phyloP scores from a whole-genome alignment of 1,140 invertebrate species.

The Trichonephila clavata region DNA sequence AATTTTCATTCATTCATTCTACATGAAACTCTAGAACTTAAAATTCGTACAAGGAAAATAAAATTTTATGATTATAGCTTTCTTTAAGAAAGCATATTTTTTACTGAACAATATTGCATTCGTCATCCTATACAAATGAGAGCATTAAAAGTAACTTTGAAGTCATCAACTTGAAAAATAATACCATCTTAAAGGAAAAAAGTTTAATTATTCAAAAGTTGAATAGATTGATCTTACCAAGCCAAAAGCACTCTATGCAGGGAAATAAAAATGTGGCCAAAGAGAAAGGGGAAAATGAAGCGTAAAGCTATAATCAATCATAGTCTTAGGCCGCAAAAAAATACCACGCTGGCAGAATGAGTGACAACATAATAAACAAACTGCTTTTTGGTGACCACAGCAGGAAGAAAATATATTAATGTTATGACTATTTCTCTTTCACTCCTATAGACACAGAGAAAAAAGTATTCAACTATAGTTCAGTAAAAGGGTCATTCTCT shows the following conservation, averaged over 20 bases:
- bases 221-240: conserved; percentile 12
- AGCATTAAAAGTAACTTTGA: conserved; percentile 26
- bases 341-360: conserved; percentile 62
- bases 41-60: not conserved
- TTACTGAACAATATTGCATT: not conserved
- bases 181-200: not conserved
- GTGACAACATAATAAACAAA: conserved; percentile 75
- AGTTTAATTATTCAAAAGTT: conserved; percentile 46
- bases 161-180: not conserved
- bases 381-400: conserved; percentile 57
- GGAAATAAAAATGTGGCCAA: not conserved
- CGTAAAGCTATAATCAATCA: conserved; percentile 70
- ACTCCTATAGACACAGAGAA: not conserved
- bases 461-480: conserved; percentile 1
- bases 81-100: not conserved
- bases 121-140: not conserved
- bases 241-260: not conserved
- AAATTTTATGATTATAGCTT: not conserved
- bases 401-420: conserved; percentile 58
- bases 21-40: too few species aligned
- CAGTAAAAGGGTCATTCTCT: not conserved
- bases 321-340: conserved; percentile 56
- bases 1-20: not conserved
- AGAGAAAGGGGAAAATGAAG: conserved; percentile 53
- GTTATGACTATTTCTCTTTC: conserved; percentile 55